Base-by-base conservation (phyloP, 2,113 vertebrate genomes). In the Corythornis cristatus region DNA sequence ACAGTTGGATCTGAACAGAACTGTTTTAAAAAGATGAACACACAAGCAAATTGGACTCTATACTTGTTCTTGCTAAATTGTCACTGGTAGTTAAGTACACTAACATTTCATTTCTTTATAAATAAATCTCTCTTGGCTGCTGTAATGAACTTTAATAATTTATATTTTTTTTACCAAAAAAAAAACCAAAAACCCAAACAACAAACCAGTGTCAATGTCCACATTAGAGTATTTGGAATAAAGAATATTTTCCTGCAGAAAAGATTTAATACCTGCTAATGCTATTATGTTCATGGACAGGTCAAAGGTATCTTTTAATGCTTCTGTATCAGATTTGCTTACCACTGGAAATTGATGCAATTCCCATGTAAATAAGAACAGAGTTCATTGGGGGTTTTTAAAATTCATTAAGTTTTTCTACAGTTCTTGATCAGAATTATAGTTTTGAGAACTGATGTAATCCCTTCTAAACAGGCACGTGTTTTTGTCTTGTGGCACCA, bases 1-100 rank as follows among this genome's bases (percentile, higher is more conserved):
- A 26, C 22, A 57, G 12, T 45, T 76, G 61, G 12, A 66, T 73
- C 9, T 8, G 45, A 85, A 21, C 9, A 50, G n/a, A 90, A 62
- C 28, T 61, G 8, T 43, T 79, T 72, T 81, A 25, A 71, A 85
- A 61, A 81, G 46, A 62, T 74, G 56, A 86, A 45, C 16, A 45
- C 18, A 31, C 23, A 70, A 68, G n/a, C 9, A 66, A 80, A 89
- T 89, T 37, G 18, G 11, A 71, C 65, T 48, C 33, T 78, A 0
- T 70, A 28, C 77, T 88, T 81, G n/a, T 77, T 81, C 65, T 77
- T 73, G 40, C 50, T 70, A 29, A 70, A 48, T 20, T 88, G n/a
- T 86, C 83, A 76, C 11, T 65, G 14, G 14, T 70, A 74, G 74
- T 76, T 84, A 29, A 89, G 12, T 74, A 57, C 8, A n/a, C 26